These are phyloP conservation scores for Stomorhina lunata DNA, from an alignment of 2,888 invertebrate species.

Conservation along the genomic window DNA sequence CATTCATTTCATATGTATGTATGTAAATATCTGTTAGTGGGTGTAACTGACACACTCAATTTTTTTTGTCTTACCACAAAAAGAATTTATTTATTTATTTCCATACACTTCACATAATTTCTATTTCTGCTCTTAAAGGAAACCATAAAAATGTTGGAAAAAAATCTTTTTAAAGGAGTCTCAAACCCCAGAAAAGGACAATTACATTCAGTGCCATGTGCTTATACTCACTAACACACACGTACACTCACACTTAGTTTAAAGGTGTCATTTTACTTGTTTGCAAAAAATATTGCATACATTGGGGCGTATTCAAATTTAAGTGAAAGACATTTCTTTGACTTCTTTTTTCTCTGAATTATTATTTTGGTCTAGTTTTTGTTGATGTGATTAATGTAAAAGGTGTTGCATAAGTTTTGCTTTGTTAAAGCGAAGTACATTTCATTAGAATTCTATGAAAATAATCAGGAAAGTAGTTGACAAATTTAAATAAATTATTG, in stretches of 20 bases:
- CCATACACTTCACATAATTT: neutral
- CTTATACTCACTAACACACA: neutral
- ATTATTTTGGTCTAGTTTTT: no score
- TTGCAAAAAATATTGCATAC: neutral
- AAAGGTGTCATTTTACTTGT: constrained; percentile 32
- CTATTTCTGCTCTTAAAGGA: constrained; percentile 23
- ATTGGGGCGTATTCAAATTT: no score
- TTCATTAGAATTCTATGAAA: no score
- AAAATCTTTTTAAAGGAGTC: constrained; percentile 35
- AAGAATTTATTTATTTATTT: neutral
- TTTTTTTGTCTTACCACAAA: constrained; percentile 3
- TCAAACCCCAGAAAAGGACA: constrained; percentile 18
- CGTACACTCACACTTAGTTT: neutral
- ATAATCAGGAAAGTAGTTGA: no score
- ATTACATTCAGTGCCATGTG: neutral
- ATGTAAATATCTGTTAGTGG: neutral
- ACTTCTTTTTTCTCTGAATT: no score
- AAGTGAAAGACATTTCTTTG: no score
- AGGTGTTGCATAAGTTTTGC: no score
- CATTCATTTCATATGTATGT: neutral
- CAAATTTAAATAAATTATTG: no score
- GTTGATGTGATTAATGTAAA: no score
- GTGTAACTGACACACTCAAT: neutral
- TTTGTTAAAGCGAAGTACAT: no score
- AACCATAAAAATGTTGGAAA: constrained; percentile 57